Evolutionary conservation across 2,113 vertebrate species (phyloP).

Genomic region (Ginglymostoma cirratum): DNA sequence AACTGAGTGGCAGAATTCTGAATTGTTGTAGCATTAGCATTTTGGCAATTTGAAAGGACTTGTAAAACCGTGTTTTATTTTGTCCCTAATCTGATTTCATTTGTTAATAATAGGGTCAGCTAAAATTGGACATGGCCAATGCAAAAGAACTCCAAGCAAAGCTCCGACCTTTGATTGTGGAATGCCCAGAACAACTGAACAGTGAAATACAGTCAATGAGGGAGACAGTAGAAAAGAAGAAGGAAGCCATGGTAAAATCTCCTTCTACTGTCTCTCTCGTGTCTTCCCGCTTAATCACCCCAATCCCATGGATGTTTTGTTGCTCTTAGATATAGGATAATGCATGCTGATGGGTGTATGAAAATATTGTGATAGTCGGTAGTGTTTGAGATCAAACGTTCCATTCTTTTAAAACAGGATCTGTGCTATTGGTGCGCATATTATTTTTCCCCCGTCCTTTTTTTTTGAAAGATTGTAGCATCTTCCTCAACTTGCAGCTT

Average conservation of each 20-base stretch:
- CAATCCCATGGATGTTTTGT: not conserved
- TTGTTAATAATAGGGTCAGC: not conserved
- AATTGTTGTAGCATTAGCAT: not conserved
- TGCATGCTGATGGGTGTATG: not conserved
- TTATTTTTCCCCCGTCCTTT: not conserved
- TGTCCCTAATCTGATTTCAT: not conserved
- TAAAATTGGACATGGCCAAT: not conserved
- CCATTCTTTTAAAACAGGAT: not conserved
- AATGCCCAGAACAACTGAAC: slow-evolving; percentile 33
- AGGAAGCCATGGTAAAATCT: not conserved
- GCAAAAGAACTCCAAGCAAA: slow-evolving; percentile 22
- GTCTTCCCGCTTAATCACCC: not conserved
- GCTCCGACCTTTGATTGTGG: slow-evolving; percentile 19
- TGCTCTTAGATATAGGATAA: not conserved
- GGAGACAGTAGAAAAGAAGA: slow-evolving; percentile 1
- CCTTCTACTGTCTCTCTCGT: not conserved
- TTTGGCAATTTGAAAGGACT: not conserved
- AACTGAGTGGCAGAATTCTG: not conserved
- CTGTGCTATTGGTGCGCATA: not conserved
- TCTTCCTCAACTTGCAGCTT: not conserved
- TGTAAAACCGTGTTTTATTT: not conserved
- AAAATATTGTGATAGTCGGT: not conserved
- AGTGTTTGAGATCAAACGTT: not conserved
- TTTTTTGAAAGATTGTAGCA: not conserved
- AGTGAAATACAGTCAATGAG: slow-evolving; percentile 10